Evolutionary conservation across 2,888 invertebrate genomes (phyloP).

Genomic region (Deilephila elpenor): DNA sequence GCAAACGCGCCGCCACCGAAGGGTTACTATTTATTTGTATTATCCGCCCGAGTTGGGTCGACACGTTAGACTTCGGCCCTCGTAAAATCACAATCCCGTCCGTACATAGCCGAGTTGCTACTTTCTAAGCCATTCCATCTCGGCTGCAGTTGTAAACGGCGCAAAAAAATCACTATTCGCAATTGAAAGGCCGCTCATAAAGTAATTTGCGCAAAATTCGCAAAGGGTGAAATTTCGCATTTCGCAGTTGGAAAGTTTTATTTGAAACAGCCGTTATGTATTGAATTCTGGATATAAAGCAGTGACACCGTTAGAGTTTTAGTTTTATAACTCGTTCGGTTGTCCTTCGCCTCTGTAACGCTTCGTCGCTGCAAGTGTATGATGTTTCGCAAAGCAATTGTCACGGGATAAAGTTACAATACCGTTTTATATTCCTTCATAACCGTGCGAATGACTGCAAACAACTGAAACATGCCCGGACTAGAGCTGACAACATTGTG

Average conservation of each 20-base stretch:
- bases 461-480: background rate
- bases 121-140: constrained; percentile 56
- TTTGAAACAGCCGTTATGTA: constrained; percentile 71
- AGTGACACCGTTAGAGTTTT: constrained; percentile 58
- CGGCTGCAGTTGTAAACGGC: constrained; percentile 69
- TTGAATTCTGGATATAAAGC: constrained; percentile 60
- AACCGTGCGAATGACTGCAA: constrained; percentile 24
- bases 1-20: constrained; percentile 76
- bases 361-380: constrained; percentile 36
- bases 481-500: background rate
- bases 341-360: constrained; percentile 46
- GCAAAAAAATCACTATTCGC: constrained; percentile 64
- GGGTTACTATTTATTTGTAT: constrained; percentile 81
- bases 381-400: constrained; percentile 38
- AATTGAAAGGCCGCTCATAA: constrained; percentile 74
- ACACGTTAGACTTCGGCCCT: constrained; percentile 57
- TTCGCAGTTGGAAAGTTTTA: constrained; percentile 62
- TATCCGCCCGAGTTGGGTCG: constrained; percentile 69
- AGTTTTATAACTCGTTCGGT: constrained; percentile 66
- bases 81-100: constrained; percentile 64
- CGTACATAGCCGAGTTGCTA: constrained; percentile 53
- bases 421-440: constrained; percentile 43
- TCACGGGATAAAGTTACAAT: constrained; percentile 46
- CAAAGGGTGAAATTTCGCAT: constrained; percentile 76
- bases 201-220: constrained; percentile 83